Percentiles rank a stretch among this genome's conserved stretches.
phyloP scores from a whole-genome alignment of 1,140 invertebrate species.

The Drosophila truncata region DNA sequence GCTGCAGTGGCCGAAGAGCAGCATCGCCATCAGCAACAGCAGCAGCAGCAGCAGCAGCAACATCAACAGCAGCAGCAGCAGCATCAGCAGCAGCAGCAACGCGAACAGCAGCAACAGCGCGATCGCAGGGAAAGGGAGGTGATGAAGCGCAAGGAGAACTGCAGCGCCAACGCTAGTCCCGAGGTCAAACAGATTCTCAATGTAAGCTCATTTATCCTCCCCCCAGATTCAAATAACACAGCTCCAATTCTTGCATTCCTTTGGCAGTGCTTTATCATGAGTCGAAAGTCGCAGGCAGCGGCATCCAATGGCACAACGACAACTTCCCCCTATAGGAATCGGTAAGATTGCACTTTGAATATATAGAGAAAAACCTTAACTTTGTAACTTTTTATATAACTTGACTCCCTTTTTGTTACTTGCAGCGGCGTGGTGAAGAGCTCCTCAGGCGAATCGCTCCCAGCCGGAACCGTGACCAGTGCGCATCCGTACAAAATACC shows the following conservation, averaged over 20 bases:
- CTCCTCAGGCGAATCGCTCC: slow-evolving; percentile 87
- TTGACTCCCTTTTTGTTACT: background rate
- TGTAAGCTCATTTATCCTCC: slow-evolving; percentile 85
- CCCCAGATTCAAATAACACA: background rate
- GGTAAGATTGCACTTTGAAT: slow-evolving; percentile 86
- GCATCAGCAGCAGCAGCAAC: slow-evolving; percentile 84
- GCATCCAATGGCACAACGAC: slow-evolving; percentile 90
- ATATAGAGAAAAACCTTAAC: background rate
- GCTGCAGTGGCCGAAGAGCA: slow-evolving; percentile 78
- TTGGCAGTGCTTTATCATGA: slow-evolving; percentile 93
- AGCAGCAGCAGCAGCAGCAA: slow-evolving; percentile 89
- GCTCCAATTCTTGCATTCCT: background rate
- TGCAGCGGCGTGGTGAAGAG: slow-evolving; percentile 88
- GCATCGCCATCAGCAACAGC: slow-evolving; percentile 87
- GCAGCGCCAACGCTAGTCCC: slow-evolving; percentile 97
- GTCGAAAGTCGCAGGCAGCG: slow-evolving; percentile 93
- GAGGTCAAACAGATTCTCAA: slow-evolving; percentile 98
- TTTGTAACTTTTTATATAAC: background rate
- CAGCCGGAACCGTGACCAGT: slow-evolving; percentile 86
- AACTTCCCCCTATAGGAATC: slow-evolving; percentile 91
- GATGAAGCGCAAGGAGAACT: slow-evolving; percentile 93
- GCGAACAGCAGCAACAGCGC: slow-evolving; percentile 86
- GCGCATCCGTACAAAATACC: slow-evolving; percentile 90
- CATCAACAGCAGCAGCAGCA: slow-evolving; percentile 86
- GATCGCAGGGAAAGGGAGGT: slow-evolving; percentile 89